Percentiles rank a stretch among this genome's conserved stretches.
phyloP scores from a whole-genome alignment of 2,113 vertebrate genomes.

The Helogale parvula region DNA sequence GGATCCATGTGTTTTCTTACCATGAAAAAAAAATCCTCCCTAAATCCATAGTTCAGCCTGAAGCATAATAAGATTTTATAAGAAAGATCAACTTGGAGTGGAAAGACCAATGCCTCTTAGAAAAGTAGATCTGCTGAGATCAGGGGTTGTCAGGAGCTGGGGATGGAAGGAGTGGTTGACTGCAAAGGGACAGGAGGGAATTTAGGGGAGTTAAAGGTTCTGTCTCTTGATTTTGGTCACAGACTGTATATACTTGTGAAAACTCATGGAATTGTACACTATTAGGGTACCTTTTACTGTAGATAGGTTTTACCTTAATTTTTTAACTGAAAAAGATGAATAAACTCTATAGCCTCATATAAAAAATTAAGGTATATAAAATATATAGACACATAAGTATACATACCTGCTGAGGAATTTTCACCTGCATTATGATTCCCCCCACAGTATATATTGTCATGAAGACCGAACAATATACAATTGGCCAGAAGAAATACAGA shows the following conservation, averaged over 20 bases:
- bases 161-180: neutral
- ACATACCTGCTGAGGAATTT: neutral
- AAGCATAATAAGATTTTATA: neutral
- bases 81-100: neutral
- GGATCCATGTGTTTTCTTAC: neutral
- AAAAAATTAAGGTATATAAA: neutral
- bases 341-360: neutral
- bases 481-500: neutral
- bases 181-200: neutral
- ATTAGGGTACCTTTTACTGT: neutral
- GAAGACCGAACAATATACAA: neutral
- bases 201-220: neutral
- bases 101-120: neutral
- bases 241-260: neutral
- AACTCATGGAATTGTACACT: neutral
- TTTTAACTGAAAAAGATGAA: neutral
- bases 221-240: neutral
- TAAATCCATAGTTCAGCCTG: neutral
- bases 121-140: neutral
- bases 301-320: neutral
- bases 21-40: neutral
- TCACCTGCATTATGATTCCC: neutral
- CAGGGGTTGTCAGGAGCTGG: neutral
- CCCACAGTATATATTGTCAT: neutral
- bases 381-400: neutral